Percentiles rank a stretch among this genome's conserved stretches.
phyloP scores from a whole-genome alignment of 2,888 invertebrate species.

The Ochropacha duplaris region DNA sequence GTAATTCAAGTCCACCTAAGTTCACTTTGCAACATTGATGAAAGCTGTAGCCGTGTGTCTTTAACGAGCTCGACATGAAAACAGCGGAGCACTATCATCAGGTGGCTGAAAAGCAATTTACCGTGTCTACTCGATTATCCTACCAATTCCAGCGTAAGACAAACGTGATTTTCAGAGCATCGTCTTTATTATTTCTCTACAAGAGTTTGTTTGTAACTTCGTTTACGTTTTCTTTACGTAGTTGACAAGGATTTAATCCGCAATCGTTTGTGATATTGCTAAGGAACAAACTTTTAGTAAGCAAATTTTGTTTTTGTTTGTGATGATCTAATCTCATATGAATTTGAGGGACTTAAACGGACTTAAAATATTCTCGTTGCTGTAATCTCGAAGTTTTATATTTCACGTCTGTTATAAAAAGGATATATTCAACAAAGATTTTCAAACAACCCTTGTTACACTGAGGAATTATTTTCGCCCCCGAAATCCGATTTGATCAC shows the following conservation, averaged over 20 bases:
- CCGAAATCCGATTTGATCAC: too few relatives aligned
- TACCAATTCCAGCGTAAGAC: conserved; percentile 25
- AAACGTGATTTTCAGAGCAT: conserved; percentile 36
- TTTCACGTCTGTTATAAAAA: too few relatives aligned
- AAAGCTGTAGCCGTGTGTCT: conserved; percentile 15
- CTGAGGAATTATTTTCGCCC: too few relatives aligned
- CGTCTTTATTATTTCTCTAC: conserved; percentile 22
- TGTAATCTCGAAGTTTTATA: too few relatives aligned
- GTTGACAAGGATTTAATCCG: conserved; percentile 9
- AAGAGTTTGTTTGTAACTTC: conserved; percentile 24
- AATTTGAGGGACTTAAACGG: too few relatives aligned
- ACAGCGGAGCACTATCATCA: conserved; percentile 32
- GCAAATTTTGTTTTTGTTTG: too few relatives aligned
- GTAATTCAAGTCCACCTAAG: background rate
- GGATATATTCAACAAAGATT: too few relatives aligned
- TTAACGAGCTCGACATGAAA: conserved; percentile 23
- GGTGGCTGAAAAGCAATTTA: conserved; percentile 43
- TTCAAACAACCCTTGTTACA: too few relatives aligned
- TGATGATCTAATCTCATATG: too few relatives aligned
- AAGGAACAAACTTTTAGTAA: too few relatives aligned
- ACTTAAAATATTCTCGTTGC: too few relatives aligned
- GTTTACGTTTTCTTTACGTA: conserved; percentile 10
- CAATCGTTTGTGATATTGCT: background rate
- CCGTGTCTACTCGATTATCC: conserved; percentile 40
- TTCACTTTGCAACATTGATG: conserved; percentile 13